Evolutionary conservation across 2,888 invertebrate species (phyloP), one percentile per base, ranked within the genome.

Genomic region (Entomobrya proxima): DNA sequence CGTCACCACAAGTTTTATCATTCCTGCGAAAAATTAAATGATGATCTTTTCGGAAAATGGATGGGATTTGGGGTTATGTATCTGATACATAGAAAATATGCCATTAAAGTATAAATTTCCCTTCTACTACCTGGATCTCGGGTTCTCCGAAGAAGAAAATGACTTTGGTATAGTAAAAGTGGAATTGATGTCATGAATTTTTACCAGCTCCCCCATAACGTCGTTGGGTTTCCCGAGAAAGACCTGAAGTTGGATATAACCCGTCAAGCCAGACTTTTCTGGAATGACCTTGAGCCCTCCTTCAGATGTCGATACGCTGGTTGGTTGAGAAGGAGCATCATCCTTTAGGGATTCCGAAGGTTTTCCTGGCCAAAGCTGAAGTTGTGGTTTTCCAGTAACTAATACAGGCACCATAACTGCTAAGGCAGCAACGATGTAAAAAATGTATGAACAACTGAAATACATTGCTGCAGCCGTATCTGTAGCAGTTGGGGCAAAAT

Each of bases 111-210:
- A 64, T 64, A 18, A 13, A 2, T 32, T 37, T 64, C 15, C 15
- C 44, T 40, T 55, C 7, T 21, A 6, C 18, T 55, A 69, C 69
- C 44, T 27, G 27, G 27, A 24, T 69, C 44, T 24, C 2, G 15
- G 15, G 24, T 27, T 44, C 40, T 6, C 2, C 21, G 44, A 69
- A 40, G 44, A 1, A 15, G 44, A 24, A 44, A 69, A 69, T 69
- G 61, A 44, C 18, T 27, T 1, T 69, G 69, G 52, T 2, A 80
- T 37, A n/a, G 55, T n/a, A 40, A 80, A 80, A 24, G 50, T 67
- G 27, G 69, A 72, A 40, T 81, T 81, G 61, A 58, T 81, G 18
- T 81, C 81, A 44, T 81, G 81, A 61, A 81, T 44, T 47, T 81
- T 81, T 11, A 74, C 47, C 44, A 81, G 30, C 11, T 74, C 81